These are phyloP conservation scores for Priocnemis perturbator DNA, from an alignment of 2,888 invertebrate species.

Conservation along the genomic window DNA sequence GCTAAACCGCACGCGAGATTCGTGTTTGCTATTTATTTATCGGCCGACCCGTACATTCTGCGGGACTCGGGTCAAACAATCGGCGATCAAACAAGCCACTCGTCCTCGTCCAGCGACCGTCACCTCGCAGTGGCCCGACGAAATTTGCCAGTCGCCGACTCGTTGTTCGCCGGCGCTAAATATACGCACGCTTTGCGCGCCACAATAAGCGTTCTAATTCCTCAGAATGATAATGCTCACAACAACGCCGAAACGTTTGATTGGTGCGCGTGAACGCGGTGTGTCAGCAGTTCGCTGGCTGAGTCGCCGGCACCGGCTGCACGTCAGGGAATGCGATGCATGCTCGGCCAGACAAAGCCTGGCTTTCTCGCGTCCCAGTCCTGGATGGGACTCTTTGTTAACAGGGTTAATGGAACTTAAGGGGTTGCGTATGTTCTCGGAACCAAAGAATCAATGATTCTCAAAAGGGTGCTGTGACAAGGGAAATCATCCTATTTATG, in stretches of 20 bases:
- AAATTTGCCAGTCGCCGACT: background rate
- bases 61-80: slow-evolving; percentile 56
- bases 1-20: slow-evolving; percentile 55
- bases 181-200: background rate
- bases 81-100: slow-evolving; percentile 43
- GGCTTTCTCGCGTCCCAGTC: slow-evolving; percentile 1
- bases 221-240: too few relatives aligned
- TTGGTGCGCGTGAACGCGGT: too few relatives aligned
- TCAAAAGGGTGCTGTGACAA: too few relatives aligned
- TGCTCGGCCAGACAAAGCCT: slow-evolving; percentile 22
- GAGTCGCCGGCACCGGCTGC: too few relatives aligned
- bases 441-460: too few relatives aligned
- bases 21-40: slow-evolving; percentile 64
- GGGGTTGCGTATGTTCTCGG: too few relatives aligned
- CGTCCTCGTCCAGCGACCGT: background rate
- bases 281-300: too few relatives aligned
- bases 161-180: background rate
- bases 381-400: slow-evolving; percentile 30
- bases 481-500: too few relatives aligned
- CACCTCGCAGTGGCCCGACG: too few relatives aligned
- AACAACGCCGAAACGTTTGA: too few relatives aligned
- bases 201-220: background rate
- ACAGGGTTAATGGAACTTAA: slow-evolving; percentile 45
- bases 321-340: too few relatives aligned
- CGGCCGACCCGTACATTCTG: slow-evolving; percentile 51